phyloP scores from a whole-genome alignment of 1,140 invertebrate genomes.

The Eueides isabella region DNA sequence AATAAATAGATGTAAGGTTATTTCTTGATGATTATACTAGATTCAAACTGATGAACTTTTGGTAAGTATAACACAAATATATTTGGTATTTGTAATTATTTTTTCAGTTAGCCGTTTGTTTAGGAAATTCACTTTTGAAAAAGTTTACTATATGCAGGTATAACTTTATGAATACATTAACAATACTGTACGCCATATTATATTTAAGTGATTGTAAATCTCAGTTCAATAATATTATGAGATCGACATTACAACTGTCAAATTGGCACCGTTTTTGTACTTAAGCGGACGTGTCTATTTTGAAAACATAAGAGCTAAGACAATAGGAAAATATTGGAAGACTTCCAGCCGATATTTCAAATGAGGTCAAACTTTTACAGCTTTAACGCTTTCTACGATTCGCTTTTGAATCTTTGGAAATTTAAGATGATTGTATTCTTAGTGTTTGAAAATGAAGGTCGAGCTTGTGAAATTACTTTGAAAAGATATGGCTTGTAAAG shows the following conservation, averaged over 20 bases:
- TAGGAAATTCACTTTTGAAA: too few species aligned
- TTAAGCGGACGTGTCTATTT: constrained; percentile 48
- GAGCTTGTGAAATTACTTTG: constrained; percentile 14
- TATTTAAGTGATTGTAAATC: background rate
- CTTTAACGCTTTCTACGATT: constrained; percentile 47
- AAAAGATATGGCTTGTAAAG: constrained; percentile 4
- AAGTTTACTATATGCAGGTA: too few species aligned
- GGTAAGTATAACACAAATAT: too few species aligned
- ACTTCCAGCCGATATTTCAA: constrained; percentile 61
- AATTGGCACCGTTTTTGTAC: constrained; percentile 48
- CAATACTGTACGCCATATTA: too few species aligned
- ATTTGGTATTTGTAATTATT: too few species aligned
- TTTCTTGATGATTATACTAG: too few species aligned
- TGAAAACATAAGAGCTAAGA: constrained; percentile 47
- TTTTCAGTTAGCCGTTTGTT: too few species aligned
- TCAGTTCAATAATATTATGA: constrained; percentile 1
- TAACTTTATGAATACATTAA: too few species aligned
- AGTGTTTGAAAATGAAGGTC: constrained; percentile 20
- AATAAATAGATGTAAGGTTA: too few species aligned
- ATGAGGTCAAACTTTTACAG: constrained; percentile 58
- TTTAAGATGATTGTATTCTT: constrained; percentile 34
- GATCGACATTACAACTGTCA: constrained; percentile 23
- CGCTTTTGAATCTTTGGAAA: constrained; percentile 35
- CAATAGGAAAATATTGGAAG: constrained; percentile 58
- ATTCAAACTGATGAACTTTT: too few species aligned